Conservation (phyloP, 2,888 invertebrate genomes). For the Heteromyza rotundicornis region DNA sequence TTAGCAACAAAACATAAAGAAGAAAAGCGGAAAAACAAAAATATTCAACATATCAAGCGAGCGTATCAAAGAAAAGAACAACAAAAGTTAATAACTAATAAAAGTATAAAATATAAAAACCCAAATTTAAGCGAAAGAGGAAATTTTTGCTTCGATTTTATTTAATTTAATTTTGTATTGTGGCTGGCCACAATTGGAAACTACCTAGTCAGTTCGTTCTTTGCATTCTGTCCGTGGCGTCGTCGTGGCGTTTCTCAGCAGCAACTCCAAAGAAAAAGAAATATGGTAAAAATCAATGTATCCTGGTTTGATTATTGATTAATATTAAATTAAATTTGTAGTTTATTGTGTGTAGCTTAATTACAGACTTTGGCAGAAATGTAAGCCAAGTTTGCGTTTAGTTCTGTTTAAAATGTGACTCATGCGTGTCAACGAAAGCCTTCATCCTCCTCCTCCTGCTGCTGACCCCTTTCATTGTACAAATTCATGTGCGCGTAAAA, state of each 20-base stretch:
- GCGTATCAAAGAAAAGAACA: neutral
- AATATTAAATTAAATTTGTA: neutral
- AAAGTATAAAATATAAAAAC: neutral
- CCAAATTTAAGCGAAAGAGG: neutral
- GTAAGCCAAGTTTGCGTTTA: neutral
- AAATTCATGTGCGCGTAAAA: neutral
- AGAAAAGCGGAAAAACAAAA: neutral
- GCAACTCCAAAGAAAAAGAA: constrained; percentile 45
- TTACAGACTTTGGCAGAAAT: neutral
- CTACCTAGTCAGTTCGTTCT: constrained; percentile 57
- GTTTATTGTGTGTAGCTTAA: neutral
- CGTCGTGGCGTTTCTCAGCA: constrained; percentile 59
- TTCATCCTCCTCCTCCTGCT: too few relatives aligned
- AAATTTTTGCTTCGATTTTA: neutral
- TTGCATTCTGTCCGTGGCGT: too few relatives aligned
- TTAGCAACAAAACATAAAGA: neutral
- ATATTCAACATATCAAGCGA: neutral
- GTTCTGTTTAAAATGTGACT: neutral
- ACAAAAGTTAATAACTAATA: neutral
- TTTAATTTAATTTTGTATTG: too few relatives aligned
- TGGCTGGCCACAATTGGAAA: constrained; percentile 57
- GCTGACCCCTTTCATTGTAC: neutral
- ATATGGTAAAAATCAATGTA: constrained; percentile 52
- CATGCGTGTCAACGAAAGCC: neutral
- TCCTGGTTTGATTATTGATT: too few relatives aligned